phyloP scores from a whole-genome alignment of 2,113 vertebrate species.

The Xyrauchen texanus region DNA sequence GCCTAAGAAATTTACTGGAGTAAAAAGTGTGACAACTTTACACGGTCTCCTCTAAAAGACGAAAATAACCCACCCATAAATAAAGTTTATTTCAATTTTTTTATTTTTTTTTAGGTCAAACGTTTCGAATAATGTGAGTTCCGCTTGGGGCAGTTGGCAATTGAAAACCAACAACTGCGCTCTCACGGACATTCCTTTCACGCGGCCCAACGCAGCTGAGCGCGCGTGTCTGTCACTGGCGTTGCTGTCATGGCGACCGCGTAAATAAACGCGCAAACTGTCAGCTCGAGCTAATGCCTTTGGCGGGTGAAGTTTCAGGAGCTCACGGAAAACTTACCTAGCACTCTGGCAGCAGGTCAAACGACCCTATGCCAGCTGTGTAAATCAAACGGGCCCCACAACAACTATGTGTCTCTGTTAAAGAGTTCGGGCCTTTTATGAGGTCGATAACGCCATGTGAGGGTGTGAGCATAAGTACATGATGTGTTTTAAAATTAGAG shows the following conservation, averaged over 20 bases:
- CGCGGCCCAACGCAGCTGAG: conserved; percentile 82
- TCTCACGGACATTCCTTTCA: conserved; percentile 80
- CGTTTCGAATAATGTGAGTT: conserved; percentile 14
- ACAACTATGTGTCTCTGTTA: conserved; percentile 40
- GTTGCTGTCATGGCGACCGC: conserved; percentile 74
- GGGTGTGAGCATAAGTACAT: not conserved
- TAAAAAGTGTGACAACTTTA: too few species aligned
- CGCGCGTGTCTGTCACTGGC: conserved; percentile 76
- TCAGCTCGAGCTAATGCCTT: conserved; percentile 75
- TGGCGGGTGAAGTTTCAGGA: conserved; percentile 72
- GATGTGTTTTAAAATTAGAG: not conserved
- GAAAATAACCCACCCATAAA: too few species aligned
- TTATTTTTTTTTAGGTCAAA: not conserved
- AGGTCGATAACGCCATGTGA: not conserved
- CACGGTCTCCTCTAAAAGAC: too few species aligned
- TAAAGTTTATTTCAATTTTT: too few species aligned
- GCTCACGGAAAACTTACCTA: conserved; percentile 70
- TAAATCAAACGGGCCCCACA: conserved; percentile 66
- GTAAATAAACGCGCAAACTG: conserved; percentile 79
- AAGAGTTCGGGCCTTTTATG: conserved; percentile 27
- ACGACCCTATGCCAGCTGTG: conserved; percentile 55
- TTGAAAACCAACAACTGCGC: conserved; percentile 80
- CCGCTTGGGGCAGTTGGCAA: conserved; percentile 62
- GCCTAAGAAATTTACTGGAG: too few species aligned
- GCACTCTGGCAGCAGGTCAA: conserved; percentile 64